Base-by-base conservation (phyloP, 2,888 invertebrate genomes). In the Cephus rjabovi region DNA sequence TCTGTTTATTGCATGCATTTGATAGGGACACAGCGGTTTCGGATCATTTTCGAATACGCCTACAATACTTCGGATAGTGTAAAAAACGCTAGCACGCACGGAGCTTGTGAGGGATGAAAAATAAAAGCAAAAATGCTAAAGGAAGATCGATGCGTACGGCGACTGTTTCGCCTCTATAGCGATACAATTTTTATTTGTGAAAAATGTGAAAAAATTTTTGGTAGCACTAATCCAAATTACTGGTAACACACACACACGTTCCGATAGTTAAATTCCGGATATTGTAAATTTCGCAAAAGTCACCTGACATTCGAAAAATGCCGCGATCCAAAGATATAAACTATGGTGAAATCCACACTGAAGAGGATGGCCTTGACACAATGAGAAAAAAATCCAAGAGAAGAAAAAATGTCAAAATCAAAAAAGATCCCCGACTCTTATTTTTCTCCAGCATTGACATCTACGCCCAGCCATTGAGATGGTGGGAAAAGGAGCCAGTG, bases 401-500 rank as follows among this genome's bases (percentile, higher is more conserved):
- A 56, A 23, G 40, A 2, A 4, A 56, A 56, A 56, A 56, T 23
- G 40, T 23, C 23, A 56, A 23, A 23, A 69, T 12, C 23, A n/a
- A 33, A 69, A 81, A 56, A 75, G 33, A 73, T 68, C 56, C 56
- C 11, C 6, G 68, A 9, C 31, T 81, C 12, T 40, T 81, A 76
- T 79, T 84, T 73, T 78, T 79, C 30, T 83, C 84, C 11, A 81
- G 75, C 74, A 34, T 81, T 12, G 85, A 85, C 79, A 83, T 81
- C n/a, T 80, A 81, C 77, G 85, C 84, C 30, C 70, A 75, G 37
- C 82, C 85, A 4, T 71, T 84, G 11, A 79, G 70, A 79, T 85
- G 85, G 85, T 85, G 85, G 85, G 83, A 85, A 69, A 77, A 31
- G 11, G 79, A 81, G 35, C 84, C 84, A 1, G 80, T 85, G 74